phyloP scores from a whole-genome alignment of 53 echinoderm and acorn worm genomes.

The Paracentrotus lividus region DNA sequence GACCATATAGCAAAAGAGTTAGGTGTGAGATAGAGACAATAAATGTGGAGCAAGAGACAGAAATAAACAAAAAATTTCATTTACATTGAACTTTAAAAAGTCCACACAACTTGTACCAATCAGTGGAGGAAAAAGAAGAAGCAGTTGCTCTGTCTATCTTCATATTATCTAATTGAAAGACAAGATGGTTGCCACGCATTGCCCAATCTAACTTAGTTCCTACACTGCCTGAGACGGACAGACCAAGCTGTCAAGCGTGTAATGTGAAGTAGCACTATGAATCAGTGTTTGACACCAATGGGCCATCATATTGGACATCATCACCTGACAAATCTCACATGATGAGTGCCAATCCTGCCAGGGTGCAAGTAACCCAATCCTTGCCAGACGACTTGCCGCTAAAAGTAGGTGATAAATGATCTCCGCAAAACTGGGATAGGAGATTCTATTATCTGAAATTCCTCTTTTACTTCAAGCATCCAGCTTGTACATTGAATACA shows the following conservation, averaged over 20 bases:
- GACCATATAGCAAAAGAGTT: background rate
- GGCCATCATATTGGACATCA: conserved; percentile 52
- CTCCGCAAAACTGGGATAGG: conserved; percentile 30
- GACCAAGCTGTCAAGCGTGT: no score
- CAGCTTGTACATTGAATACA: conserved; percentile 21
- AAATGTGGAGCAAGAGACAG: background rate
- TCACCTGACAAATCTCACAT: conserved; percentile 54
- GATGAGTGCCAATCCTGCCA: conserved; percentile 52
- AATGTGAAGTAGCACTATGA: conserved; percentile 54
- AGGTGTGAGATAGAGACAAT: background rate
- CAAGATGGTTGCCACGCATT: conserved; percentile 12
- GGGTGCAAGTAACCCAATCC: conserved; percentile 39
- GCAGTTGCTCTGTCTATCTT: background rate
- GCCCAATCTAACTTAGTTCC: background rate
- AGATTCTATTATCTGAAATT: conserved; percentile 38
- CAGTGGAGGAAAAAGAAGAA: no score
- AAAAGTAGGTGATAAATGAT: conserved; percentile 70
- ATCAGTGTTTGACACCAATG: conserved; percentile 55
- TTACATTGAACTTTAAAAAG: no score
- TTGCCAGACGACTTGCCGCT: conserved; percentile 23
- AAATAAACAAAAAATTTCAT: background rate
- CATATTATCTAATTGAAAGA: background rate
- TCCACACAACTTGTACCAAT: no score
- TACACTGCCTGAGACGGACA: background rate
- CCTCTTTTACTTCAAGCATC: background rate